A percentile compares a stretch with the other conserved stretches of the same genome.
Conservation (phyloP, 2,797 vertebrate genomes). For the Sus cebifrons region DNA sequence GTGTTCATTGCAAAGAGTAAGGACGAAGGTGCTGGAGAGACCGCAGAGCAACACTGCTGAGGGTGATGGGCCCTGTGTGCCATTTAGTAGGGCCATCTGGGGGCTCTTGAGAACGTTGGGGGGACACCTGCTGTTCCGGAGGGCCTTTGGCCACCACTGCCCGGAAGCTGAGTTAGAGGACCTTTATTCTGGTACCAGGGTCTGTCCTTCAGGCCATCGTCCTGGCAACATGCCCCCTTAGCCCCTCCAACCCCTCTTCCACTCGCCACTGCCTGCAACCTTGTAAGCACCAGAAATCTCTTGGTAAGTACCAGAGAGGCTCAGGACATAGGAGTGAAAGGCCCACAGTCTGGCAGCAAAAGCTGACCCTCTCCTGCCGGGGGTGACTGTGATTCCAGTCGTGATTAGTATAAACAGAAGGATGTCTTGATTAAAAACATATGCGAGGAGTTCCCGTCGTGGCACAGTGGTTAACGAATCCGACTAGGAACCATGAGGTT, state of each 20-base stretch:
- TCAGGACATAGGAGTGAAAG: accelerated
- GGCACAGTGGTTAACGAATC: too few species aligned
- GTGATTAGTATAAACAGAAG: background rate
- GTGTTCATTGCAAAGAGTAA: background rate
- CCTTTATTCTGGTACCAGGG: background rate
- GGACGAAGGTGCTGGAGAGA: accelerated
- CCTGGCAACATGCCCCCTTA: accelerated
- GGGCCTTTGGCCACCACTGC: background rate
- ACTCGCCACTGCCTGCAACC: background rate
- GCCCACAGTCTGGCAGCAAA: accelerated
- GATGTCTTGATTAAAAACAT: background rate
- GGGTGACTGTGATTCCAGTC: background rate
- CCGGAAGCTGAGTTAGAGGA: background rate
- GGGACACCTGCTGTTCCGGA: background rate
- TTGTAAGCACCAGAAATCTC: background rate
- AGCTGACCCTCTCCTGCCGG: accelerated
- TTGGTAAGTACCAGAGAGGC: background rate
- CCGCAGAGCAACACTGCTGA: accelerated
- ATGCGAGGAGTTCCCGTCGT: background rate
- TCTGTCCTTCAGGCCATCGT: background rate
- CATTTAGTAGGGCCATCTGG: too few species aligned
- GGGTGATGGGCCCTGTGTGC: accelerated
- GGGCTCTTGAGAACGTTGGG: background rate
- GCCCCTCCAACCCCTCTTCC: background rate
- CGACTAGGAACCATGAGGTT: too few species aligned